Percentiles rank a stretch among this genome's conserved stretches.
These are phyloP conservation scores for Eulemur macaco DNA, from an alignment of 2,113 vertebrate genomes.

Conservation along the genomic window DNA sequence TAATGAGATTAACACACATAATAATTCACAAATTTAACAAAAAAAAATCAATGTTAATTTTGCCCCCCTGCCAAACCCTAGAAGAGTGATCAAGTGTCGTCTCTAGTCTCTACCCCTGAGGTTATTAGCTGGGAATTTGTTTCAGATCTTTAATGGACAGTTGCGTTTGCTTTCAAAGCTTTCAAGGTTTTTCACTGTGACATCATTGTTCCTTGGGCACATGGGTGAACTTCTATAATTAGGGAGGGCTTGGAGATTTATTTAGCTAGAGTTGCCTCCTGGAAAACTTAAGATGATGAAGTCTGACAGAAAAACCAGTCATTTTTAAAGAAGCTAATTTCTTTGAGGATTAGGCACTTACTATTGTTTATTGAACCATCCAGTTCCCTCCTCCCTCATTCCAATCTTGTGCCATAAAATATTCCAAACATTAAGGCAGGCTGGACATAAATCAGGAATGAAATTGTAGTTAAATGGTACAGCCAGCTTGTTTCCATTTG, in stretches of 20 bases:
- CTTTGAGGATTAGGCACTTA: constrained; percentile 61
- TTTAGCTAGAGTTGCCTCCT: constrained; percentile 70
- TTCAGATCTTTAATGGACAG: constrained; percentile 80
- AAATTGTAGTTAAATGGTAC: constrained; percentile 52
- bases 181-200: constrained; percentile 74
- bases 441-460: constrained; percentile 52
- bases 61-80: constrained; percentile 16
- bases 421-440: constrained; percentile 33
- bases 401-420: constrained; percentile 45
- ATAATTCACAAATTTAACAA: constrained; percentile 78
- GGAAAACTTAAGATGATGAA: constrained; percentile 69
- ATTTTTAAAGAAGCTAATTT: constrained; percentile 70
- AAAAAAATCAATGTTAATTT: constrained; percentile 79
- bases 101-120: constrained; percentile 60
- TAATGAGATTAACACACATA: constrained; percentile 81
- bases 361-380: constrained; percentile 67
- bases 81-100: constrained; percentile 79
- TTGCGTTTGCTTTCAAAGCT: constrained; percentile 78
- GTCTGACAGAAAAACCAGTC: constrained; percentile 65
- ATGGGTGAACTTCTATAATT: constrained; percentile 72
- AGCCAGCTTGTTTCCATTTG: constrained; percentile 68
- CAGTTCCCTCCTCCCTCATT: not conserved
- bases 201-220: constrained; percentile 68
- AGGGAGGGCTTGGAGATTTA: constrained; percentile 56
- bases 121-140: constrained; percentile 81